Percentiles rank a stretch among this genome's conserved stretches.
These are phyloP conservation scores for Sebastes flavidus DNA, from an alignment of 2,797 vertebrate species.

Conservation along the genomic window DNA sequence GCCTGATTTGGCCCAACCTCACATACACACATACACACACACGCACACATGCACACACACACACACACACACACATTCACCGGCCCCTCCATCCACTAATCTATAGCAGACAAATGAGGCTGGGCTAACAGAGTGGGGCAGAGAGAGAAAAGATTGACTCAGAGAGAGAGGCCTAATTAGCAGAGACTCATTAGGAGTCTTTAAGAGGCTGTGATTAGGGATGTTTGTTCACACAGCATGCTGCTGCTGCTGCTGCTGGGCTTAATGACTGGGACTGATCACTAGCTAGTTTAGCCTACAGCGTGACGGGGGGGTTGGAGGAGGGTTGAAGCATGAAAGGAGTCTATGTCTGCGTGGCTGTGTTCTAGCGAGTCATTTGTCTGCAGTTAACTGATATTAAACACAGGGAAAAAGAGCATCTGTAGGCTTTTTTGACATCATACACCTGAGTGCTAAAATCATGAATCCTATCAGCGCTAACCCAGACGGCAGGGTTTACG, in stretches of 20 bases:
- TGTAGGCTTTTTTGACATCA: not conserved
- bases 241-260: conserved; percentile 69
- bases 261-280: conserved; percentile 78
- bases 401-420: conserved; percentile 35
- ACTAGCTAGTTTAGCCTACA: conserved; percentile 67
- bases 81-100: conserved; percentile 59
- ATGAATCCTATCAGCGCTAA: not conserved
- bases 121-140: conserved; percentile 63
- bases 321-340: conserved; percentile 38
- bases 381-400: conserved; percentile 62
- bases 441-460: not conserved
- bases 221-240: conserved; percentile 85
- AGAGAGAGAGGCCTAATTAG: conserved; percentile 76
- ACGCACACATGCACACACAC: conserved; percentile 8
- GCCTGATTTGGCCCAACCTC: conserved; percentile 77
- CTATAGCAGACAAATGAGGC: conserved; percentile 82
- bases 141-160: conserved; percentile 82
- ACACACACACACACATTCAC: not conserved
- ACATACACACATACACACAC: conserved; percentile 5
- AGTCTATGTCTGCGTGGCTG: conserved; percentile 15
- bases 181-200: conserved; percentile 83
- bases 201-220: conserved; percentile 85
- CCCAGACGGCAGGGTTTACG: not conserved
- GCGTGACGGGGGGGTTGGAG: conserved; percentile 26
- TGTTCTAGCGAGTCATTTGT: conserved; percentile 53